Base-by-base conservation (phyloP, 1,140 invertebrate species). In the Dryas iulia region DNA sequence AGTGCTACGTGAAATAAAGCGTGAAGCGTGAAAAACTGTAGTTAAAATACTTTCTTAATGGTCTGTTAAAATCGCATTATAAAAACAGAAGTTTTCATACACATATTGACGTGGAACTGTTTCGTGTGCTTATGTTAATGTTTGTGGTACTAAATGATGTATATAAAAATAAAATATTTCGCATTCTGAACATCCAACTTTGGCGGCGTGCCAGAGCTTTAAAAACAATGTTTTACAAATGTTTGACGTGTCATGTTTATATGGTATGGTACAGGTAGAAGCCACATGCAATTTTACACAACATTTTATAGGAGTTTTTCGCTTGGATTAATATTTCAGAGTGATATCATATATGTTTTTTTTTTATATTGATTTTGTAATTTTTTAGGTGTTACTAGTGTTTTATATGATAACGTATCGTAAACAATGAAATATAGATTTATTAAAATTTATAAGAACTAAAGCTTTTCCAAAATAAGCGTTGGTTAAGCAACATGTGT, bases 121-220 rank as follows among this genome's bases (percentile, higher is more conserved):
- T 63, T 64, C 31, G 60, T 68, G 59, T 63, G 56, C 71, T 69
- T 72, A 65, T 69, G 71, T 69, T 72, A 69, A 72, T 72, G 56
- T 47, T 23, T 12, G 39, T 58, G 53, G 58, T 62, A 25, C 57
- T 67, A 72, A 72, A 73, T 68, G 66, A 68, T 56, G 66, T 60
- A 72, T 72, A 73, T 69, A 75, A 72, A 72, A 75, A 72, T 72
- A 75, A 72, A 75, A 75, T 72, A 75, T 72, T 65, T 69, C 68
- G 66, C 62, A 69, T 69, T 69, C 35, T 66, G 69, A 53, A 57
- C 52, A 63, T 62, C 62, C 61, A 54, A 63, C 62, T 66, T 62
- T 75, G 73, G 73, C 73, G 59, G 54, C 39, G 23, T 59, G 73
- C 70, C 73, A 75, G 33, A 66, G 70, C 54, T 63, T 54, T 65